These are phyloP conservation scores for Hedychridium roseum DNA, from an alignment of 2,888 invertebrate genomes.

Conservation along the genomic window DNA sequence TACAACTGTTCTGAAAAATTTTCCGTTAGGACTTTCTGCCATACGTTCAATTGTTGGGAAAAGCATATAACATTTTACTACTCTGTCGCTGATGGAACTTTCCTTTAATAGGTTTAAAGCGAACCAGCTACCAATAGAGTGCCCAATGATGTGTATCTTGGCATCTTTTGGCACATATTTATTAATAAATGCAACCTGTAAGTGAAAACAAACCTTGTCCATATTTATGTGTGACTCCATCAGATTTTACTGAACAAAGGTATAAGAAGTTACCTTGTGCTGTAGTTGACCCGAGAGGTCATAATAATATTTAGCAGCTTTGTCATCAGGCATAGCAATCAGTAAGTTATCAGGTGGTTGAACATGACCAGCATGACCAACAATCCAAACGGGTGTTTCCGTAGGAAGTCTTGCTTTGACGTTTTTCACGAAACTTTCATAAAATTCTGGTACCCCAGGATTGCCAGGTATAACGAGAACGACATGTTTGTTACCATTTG, in stretches of 20 bases:
- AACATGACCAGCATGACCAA: constrained; percentile 87
- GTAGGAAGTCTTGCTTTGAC: constrained; percentile 70
- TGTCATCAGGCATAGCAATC: constrained; percentile 50
- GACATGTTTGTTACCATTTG: constrained; percentile 67
- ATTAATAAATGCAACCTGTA: constrained; percentile 73
- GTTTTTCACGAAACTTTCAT: constrained; percentile 75
- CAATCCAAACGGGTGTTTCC: constrained; percentile 78
- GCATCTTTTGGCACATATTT: constrained; percentile 76
- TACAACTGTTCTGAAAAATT: constrained; percentile 71
- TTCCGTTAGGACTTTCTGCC: constrained; percentile 79
- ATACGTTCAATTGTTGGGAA: constrained; percentile 90
- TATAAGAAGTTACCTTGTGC: constrained; percentile 71
- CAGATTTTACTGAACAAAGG: too few relatives aligned
- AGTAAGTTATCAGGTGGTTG: constrained; percentile 67
- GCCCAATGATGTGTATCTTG: constrained; percentile 84
- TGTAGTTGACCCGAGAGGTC: constrained; percentile 80
- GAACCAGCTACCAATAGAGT: constrained; percentile 91
- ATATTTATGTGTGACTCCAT: constrained; percentile 3
- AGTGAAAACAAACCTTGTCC: constrained; percentile 24
- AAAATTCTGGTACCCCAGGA: constrained; percentile 86
- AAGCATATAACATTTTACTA: constrained; percentile 76
- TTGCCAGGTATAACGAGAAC: constrained; percentile 85
- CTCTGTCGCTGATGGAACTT: constrained; percentile 66
- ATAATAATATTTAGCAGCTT: constrained; percentile 66
- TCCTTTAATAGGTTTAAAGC: constrained; percentile 76